Base-by-base conservation (phyloP, 1,140 invertebrate species). In the Cecropterus lyciades region DNA sequence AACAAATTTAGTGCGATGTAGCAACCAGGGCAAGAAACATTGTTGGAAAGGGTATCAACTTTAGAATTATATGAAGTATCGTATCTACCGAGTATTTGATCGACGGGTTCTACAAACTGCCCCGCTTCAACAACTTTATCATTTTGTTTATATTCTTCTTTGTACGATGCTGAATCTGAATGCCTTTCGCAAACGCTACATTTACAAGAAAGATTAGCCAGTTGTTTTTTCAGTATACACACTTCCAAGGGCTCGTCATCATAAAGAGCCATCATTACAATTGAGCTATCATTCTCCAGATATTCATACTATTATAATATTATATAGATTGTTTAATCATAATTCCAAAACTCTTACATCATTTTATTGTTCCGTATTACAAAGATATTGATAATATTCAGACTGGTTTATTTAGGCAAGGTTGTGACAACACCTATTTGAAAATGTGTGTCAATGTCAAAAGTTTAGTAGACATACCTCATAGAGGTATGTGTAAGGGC, bases 21-120 rank as follows among this genome's bases (percentile, higher is more conserved):
- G 55, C 85, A 89, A 7, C 75, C 82, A 2, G 87, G 75, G 45
- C 84, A 89, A 7, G 70, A 60, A 1, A 46, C 55, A 52, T 74
- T 52, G n/a, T 62, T 40, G 9, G 46, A 62, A 40, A 51, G 46
- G 4, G 40, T 40, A 62, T 62, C 46, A n/a, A 62, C 7, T 20
- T 62, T 20, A 40, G 30, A 10, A 11, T 62, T 51, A 14, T 40
- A 37, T 40, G 33, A 24, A 62, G 14, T 15, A 17, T 51, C 37
- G 24, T 62, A 17, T 42, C 13, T 51, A 51, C 6, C 16, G 6
- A 51, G 42, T 11, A 5, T 51, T 0, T 37, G 57, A 8, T 51
- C 46, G 8, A 20, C 3, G 11, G 9, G 9, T 17, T 33, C 45
- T 48, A 62, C 10, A 3, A 42, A 7, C 37, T 16, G 0, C 20